Conservation (phyloP, 2,113 vertebrate genomes). For the Poeciliopsis prolifica region DNA sequence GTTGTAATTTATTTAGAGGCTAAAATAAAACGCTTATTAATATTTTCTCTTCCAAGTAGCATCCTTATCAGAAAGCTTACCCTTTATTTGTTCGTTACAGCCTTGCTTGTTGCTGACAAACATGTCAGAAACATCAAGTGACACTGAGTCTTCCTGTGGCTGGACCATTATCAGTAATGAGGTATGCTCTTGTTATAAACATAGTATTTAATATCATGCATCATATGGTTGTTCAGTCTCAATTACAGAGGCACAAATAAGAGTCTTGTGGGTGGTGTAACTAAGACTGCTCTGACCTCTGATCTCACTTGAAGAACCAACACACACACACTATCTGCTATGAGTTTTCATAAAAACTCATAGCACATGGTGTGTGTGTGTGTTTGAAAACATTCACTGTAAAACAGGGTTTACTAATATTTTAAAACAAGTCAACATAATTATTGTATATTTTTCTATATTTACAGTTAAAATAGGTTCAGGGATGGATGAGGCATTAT, state of each 20-base stretch:
- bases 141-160: slow-evolving; percentile 95
- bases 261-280: background rate
- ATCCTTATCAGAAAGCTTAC: background rate
- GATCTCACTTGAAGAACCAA: background rate
- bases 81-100: slow-evolving; percentile 18
- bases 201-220: too few relatives aligned
- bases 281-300: background rate
- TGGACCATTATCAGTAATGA: slow-evolving; percentile 97
- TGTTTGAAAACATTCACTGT: too few relatives aligned
- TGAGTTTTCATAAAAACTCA: too few relatives aligned
- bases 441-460: background rate
- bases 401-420: too few relatives aligned
- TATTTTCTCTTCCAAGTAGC: background rate
- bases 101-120: slow-evolving; percentile 33
- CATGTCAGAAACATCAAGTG: slow-evolving; percentile 95
- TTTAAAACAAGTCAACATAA: background rate
- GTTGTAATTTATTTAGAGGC: background rate
- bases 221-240: too few relatives aligned
- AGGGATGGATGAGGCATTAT: background rate
- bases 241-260: background rate
- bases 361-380: too few relatives aligned
- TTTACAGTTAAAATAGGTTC: background rate
- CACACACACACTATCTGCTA: too few relatives aligned
- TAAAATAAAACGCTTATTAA: background rate
- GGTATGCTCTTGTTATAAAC: slow-evolving; percentile 72